Evolutionary conservation across 2,888 invertebrate genomes (phyloP).

Genomic region (Sepioteuthis lessoniana): DNA sequence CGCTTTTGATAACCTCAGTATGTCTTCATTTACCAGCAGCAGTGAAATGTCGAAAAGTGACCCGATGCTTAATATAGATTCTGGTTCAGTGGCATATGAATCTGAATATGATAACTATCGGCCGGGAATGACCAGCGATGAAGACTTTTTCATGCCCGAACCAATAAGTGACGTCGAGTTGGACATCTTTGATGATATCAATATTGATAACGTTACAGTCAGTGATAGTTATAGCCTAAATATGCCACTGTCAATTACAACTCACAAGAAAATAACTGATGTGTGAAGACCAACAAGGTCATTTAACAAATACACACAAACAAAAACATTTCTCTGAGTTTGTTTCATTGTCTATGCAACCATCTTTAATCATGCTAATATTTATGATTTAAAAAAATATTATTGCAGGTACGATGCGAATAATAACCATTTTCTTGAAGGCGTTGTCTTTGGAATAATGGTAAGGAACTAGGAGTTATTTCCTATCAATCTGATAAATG

Average conservation of each 20-base stretch:
- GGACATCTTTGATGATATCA: conserved; percentile 73
- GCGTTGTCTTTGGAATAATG: not conserved
- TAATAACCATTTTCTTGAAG: not conserved
- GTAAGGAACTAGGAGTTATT: not conserved
- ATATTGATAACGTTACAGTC: conserved; percentile 73
- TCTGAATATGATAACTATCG: conserved; percentile 83
- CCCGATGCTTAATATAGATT: conserved; percentile 71
- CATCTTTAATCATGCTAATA: not conserved
- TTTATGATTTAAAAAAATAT: not conserved
- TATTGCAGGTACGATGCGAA: not conserved
- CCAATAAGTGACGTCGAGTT: conserved; percentile 70
- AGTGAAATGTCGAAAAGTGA: conserved; percentile 74
- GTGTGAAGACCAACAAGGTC: conserved; percentile 55
- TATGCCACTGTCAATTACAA: conserved; percentile 63
- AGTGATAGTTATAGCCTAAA: conserved; percentile 73
- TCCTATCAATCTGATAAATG: too few relatives aligned
- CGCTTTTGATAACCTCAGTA: conserved; percentile 70
- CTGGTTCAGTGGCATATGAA: conserved; percentile 81
- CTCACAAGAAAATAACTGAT: conserved; percentile 68
- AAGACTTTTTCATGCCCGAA: conserved; percentile 74
- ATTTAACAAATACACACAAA: too few relatives aligned
- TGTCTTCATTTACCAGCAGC: conserved; percentile 72
- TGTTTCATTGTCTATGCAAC: not conserved
- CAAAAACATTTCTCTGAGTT: not conserved
- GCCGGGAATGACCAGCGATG: conserved; percentile 76